phyloP scores from a whole-genome alignment of 2,888 invertebrate genomes.

The Mythimna albipuncta region DNA sequence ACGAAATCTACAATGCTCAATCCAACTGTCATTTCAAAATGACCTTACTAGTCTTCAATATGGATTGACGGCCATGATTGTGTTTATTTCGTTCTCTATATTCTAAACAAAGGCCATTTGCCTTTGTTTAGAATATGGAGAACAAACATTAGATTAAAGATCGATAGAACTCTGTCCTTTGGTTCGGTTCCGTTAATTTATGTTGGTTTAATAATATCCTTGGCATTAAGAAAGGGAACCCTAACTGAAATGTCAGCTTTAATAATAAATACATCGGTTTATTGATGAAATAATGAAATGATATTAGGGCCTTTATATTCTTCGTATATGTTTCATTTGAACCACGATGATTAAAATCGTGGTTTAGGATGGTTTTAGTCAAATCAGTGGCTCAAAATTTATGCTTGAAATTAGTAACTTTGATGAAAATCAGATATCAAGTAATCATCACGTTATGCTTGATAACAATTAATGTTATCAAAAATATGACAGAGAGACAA shows the following conservation, averaged over 20 bases:
- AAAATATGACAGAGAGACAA: not conserved
- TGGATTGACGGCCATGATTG: slow-evolving; percentile 15
- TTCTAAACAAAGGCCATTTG: too few relatives aligned
- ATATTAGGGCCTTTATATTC: not conserved
- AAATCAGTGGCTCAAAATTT: not conserved
- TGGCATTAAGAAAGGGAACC: slow-evolving; percentile 11
- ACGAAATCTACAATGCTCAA: not conserved
- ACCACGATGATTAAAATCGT: not conserved
- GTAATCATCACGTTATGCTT: too few relatives aligned
- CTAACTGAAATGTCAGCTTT: slow-evolving; percentile 27
- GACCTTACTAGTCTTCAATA: slow-evolving; percentile 12
- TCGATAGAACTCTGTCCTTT: slow-evolving; percentile 36
- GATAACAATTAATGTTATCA: not conserved
- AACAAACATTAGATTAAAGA: slow-evolving; percentile 33
- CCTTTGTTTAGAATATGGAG: slow-evolving; percentile 1
- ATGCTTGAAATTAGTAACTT: not conserved
- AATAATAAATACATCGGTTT: not conserved
- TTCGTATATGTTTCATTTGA: not conserved
- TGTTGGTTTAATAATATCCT: slow-evolving; percentile 18
- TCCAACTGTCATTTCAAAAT: slow-evolving; percentile 1
- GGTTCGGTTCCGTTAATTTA: slow-evolving; percentile 2
- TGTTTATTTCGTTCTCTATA: not conserved
- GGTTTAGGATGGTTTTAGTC: not conserved
- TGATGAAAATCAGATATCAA: too few relatives aligned
- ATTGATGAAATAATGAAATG: slow-evolving; percentile 5